Conservation (phyloP, 2,888 invertebrate species). For the Drosophila leonis region DNA sequence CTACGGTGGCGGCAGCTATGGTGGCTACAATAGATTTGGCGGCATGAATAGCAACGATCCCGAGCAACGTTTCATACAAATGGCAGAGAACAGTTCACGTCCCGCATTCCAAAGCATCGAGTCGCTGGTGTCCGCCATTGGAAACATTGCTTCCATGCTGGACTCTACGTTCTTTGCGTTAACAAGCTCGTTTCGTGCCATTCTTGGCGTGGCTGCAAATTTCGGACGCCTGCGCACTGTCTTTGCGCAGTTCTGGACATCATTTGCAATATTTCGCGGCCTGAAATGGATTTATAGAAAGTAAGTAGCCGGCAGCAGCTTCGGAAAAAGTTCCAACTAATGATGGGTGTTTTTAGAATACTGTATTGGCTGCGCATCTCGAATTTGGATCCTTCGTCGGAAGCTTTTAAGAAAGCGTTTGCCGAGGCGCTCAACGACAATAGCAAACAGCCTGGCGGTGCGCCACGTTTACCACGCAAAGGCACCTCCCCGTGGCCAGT, state of each 20-base stretch:
- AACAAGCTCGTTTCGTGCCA: constrained; percentile 97
- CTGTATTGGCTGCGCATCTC: constrained; percentile 84
- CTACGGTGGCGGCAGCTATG: constrained; percentile 46
- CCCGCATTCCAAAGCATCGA: constrained; percentile 98
- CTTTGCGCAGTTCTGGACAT: constrained; percentile 94
- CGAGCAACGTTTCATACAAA: constrained; percentile 90
- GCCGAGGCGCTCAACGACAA: constrained; percentile 83
- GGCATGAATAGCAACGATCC: constrained; percentile 80
- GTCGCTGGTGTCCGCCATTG: constrained; percentile 95
- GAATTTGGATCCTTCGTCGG: constrained; percentile 83
- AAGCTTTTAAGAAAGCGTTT: constrained; percentile 86
- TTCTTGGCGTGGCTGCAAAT: constrained; percentile 98
- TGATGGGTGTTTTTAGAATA: constrained; percentile 64
- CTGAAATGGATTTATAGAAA: constrained; percentile 92
- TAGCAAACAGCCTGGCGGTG: constrained; percentile 60
- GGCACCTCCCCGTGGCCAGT: constrained; percentile 93
- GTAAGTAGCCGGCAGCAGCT: constrained; percentile 75
- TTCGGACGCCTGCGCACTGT: constrained; percentile 93
- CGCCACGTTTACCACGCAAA: constrained; percentile 77
- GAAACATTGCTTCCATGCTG: constrained; percentile 97
- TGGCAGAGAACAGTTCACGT: constrained; percentile 96
- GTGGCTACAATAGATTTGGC: constrained; percentile 80
- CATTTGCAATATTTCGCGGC: constrained; percentile 93
- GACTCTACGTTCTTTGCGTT: constrained; percentile 98
- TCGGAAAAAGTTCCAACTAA: background rate